Evolutionary conservation across 35 echinoderm and acorn worm species (phyloP).

Genomic region (Strongylocentrotus purpuratus): DNA sequence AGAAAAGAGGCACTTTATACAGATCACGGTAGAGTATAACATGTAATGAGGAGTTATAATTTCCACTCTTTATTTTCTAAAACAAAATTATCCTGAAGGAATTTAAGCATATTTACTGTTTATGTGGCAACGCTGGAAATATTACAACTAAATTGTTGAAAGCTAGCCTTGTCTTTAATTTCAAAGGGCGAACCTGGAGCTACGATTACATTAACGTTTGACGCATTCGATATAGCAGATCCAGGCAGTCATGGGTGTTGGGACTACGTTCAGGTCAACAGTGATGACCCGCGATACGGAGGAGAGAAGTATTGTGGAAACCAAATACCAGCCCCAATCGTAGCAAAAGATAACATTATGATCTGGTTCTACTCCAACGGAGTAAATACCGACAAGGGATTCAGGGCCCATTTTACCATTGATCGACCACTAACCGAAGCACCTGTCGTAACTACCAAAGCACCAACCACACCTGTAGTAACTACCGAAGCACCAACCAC

Average conservation of each 20-base stretch:
- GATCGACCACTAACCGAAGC: not conserved
- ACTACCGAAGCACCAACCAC: not conserved
- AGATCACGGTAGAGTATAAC: too few species aligned
- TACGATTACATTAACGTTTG: not conserved
- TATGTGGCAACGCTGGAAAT: too few species aligned
- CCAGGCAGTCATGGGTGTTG: not conserved
- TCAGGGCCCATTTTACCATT: not conserved
- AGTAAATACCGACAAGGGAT: not conserved
- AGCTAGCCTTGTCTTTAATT: not conserved
- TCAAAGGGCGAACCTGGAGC: not conserved
- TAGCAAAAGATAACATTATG: not conserved
- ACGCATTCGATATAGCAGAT: not conserved
- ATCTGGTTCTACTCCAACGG: not conserved
- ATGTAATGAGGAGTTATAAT: too few species aligned
- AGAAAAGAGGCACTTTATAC: too few species aligned
- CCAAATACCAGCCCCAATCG: not conserved
- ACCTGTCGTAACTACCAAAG: not conserved
- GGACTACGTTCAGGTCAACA: not conserved
- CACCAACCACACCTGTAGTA: not conserved
- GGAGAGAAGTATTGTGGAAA: not conserved
- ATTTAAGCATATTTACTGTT: too few species aligned
- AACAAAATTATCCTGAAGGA: too few species aligned
- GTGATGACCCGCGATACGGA: not conserved
- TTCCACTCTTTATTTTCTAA: too few species aligned
- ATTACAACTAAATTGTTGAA: too few species aligned